A percentile compares a stretch with the other conserved stretches of the same genome.
These are phyloP conservation scores for Anabacerthia variegaticeps DNA, from an alignment of 2,797 vertebrate species.

Conservation along the genomic window DNA sequence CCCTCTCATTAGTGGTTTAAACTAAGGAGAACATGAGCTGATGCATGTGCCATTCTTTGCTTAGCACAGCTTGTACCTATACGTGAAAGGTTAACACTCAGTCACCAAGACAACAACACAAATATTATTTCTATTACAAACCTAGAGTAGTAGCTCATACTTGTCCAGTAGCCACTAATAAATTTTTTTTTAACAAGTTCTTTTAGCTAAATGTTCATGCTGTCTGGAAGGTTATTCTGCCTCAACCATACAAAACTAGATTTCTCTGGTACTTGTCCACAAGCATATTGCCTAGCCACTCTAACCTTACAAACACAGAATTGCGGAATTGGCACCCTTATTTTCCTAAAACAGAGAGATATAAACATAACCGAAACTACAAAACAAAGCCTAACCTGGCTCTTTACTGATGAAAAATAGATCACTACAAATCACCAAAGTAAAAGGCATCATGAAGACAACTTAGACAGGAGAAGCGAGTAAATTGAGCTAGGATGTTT, in stretches of 20 bases:
- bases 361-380: not conserved
- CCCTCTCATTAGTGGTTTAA: not conserved
- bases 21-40: not conserved
- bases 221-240: not conserved
- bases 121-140: constrained; percentile 47
- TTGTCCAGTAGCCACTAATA: constrained; percentile 42
- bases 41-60: not conserved
- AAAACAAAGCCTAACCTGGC: not conserved
- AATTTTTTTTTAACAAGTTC: not conserved
- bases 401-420: not conserved
- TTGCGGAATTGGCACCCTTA: not conserved
- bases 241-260: not conserved
- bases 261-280: not conserved
- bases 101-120: constrained; percentile 48
- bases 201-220: not conserved
- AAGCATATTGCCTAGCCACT: not conserved
- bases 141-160: constrained; percentile 27
- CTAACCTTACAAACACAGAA: not conserved
- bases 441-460: not conserved
- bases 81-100: not conserved
- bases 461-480: not conserved
- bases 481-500: not conserved
- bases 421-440: not conserved
- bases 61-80: constrained; percentile 49
- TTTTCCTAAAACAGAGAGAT: not conserved